phyloP scores from a whole-genome alignment of 2,113 vertebrate species.

The Falco punctatus region DNA sequence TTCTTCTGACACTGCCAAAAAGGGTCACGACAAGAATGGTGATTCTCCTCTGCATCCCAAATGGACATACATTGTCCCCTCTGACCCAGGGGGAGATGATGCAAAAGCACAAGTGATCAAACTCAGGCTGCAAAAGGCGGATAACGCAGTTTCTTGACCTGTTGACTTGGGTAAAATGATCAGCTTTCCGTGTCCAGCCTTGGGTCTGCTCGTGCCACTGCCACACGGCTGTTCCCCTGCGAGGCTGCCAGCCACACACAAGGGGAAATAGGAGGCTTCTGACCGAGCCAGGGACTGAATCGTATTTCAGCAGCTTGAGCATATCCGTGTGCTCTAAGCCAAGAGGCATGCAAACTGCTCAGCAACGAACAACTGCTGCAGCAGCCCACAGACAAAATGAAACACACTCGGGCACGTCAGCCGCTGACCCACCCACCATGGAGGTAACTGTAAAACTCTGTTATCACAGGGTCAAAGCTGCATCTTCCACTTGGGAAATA shows the following conservation, averaged over 20 bases:
- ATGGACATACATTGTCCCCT: neutral
- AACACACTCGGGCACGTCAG: neutral
- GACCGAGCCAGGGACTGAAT: neutral
- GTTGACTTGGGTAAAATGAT: neutral
- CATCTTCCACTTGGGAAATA: constrained; percentile 20
- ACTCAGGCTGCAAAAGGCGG: neutral
- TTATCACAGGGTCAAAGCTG: constrained; percentile 2
- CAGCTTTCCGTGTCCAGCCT: neutral
- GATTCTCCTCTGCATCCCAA: neutral
- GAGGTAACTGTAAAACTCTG: neutral
- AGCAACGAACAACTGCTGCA: constrained; percentile 6
- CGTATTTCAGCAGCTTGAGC: constrained; percentile 4
- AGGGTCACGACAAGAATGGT: neutral
- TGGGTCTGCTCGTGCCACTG: neutral
- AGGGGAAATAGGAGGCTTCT: neutral
- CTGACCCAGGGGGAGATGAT: neutral
- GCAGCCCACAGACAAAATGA: neutral
- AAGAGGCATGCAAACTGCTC: constrained; percentile 17
- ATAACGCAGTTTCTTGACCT: neutral
- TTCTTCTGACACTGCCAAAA: neutral
- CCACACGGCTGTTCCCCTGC: neutral
- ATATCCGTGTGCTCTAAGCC: neutral
- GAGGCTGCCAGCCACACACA: neutral
- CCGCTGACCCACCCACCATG: neutral
- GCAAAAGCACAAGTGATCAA: neutral